A percentile compares a stretch with the other conserved stretches of the same genome.
Evolutionary conservation across 2,888 invertebrate species (phyloP).

Genomic region (Drosophila peninsularis): DNA sequence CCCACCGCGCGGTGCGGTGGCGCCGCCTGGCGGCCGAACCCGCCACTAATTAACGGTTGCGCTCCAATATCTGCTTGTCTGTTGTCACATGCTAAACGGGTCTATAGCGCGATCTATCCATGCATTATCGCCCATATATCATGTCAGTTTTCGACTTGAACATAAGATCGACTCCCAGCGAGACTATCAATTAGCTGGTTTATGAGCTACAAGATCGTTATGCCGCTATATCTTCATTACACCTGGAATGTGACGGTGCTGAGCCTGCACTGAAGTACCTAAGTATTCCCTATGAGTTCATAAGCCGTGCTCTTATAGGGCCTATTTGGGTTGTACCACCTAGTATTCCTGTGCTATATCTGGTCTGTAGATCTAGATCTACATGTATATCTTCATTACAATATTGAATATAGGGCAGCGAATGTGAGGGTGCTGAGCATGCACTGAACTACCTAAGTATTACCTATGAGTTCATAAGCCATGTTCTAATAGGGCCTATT

Average conservation of each 20-base stretch:
- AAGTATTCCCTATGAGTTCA: no score
- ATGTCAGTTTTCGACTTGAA: constrained; percentile 7
- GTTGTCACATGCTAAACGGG: constrained; percentile 56
- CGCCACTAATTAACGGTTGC: constrained; percentile 53
- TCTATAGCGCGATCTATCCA: constrained; percentile 6
- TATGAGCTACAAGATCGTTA: neutral
- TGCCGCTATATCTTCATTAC: neutral
- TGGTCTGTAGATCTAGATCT: no score
- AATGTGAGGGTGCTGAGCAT: neutral
- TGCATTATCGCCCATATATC: neutral
- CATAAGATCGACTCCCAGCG: neutral
- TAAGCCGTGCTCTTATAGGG: no score
- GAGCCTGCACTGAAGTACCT: neutral
- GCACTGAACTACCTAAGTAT: neutral
- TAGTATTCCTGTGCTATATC: no score
- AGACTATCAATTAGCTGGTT: constrained; percentile 14
- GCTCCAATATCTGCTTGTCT: constrained; percentile 29
- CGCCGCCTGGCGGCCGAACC: constrained; percentile 54
- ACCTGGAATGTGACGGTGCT: neutral
- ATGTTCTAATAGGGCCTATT: no score
- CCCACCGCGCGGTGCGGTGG: constrained; percentile 38
- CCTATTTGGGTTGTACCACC: no score
- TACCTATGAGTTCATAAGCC: no score
- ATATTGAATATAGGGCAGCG: neutral
- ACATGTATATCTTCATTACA: no score